Base-by-base conservation (phyloP, 1,140 invertebrate species). In the Brachionus calyciflorus region DNA sequence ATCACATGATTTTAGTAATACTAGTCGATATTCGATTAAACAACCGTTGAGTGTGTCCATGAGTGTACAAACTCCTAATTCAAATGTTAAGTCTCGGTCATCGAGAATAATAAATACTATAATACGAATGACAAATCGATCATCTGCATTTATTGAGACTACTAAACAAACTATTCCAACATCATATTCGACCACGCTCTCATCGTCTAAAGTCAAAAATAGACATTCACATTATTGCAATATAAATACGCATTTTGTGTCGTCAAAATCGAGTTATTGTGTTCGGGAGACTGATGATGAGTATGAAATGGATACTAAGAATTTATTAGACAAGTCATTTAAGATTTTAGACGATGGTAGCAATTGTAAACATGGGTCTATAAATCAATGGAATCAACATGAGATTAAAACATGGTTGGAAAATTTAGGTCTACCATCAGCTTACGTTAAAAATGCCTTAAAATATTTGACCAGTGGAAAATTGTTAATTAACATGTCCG, bases 361-460 rank as follows among this genome's bases (percentile, higher is more conserved):
- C n/a, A n/a, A n/a, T n/a, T n/a, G n/a, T 28, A 41, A 65, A 46
- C 7, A 49, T 28, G 17, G 28, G 28, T 12, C 19, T 9, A 60
- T 60, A 33, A 33, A 14, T 30, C 7, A 55, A 49, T 73, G 69
- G 69, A 30, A 17, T 24, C 69, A 37, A 33, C 44, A 37, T 14
- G 51, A 49, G 4, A 33, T 73, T 9, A 73, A 73, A 73, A 24
- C 3, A 30, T 73, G 69, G 69, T 28, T 73, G 2, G 69, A 73
- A 73, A 55, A 55, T 14, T 19, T 73, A 9, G 69, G 69, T 2
- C 21, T 73, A 9, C 69, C 30, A 5, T 41, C 69, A 3, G 48
- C 33, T 6, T 41, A 73, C 21, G 28, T 73, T 17, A 73, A 73
- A 30, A 73, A 73, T 41, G 69, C 19, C 5, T 2, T 73, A 2